phyloP scores from a whole-genome alignment of 2,888 invertebrate genomes.

The Melinaea menophilus region DNA sequence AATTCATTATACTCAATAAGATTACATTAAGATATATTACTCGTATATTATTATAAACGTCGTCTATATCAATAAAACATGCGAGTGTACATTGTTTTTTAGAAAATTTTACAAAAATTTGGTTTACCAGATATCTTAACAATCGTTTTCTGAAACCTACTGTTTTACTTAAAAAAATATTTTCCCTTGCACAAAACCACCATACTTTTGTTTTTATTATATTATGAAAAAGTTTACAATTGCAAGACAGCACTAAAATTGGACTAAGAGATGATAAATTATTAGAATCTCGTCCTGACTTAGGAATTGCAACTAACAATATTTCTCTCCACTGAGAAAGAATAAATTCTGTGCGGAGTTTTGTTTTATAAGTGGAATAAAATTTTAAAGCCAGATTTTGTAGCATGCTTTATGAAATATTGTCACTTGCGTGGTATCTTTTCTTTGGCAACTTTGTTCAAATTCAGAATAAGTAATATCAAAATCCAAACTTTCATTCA shows the following conservation, averaged over 20 bases:
- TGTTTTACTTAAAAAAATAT: conserved; percentile 14
- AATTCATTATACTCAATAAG: conserved; percentile 20
- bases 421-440: conserved; percentile 10
- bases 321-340: conserved; percentile 10
- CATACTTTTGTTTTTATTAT: conserved; percentile 23
- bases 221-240: conserved; percentile 25
- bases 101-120: conserved; percentile 15
- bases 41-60: conserved; percentile 22
- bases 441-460: neutral
- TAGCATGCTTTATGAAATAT: conserved; percentile 17
- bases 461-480: neutral
- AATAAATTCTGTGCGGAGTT: neutral
- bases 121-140: conserved; percentile 12
- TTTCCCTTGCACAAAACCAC: conserved; percentile 22
- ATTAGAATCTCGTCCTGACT: neutral
- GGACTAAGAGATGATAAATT: conserved; percentile 3
- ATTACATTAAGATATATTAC: neutral
- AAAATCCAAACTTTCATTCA: neutral
- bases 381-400: conserved; percentile 7
- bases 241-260: conserved; percentile 21
- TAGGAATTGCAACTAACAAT: conserved; percentile 7
- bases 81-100: conserved; percentile 16
- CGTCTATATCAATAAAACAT: conserved; percentile 28
- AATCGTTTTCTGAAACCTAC: conserved; percentile 27
- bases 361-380: neutral